Evolutionary conservation across 2,888 invertebrate genomes (phyloP).

Genomic region (Lasioglossum morio): DNA sequence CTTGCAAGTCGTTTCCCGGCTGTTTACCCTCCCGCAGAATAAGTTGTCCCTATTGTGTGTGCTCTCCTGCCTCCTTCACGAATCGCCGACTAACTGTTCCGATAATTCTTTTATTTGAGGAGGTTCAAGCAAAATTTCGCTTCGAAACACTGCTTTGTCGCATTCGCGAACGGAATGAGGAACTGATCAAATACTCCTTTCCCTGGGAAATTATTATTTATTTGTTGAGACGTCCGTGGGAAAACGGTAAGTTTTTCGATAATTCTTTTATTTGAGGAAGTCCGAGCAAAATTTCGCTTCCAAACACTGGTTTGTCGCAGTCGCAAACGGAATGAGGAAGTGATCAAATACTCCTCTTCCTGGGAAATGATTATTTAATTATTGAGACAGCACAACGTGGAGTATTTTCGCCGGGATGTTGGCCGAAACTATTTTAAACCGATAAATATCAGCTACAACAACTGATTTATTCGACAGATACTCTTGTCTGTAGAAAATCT

Average conservation of each 20-base stretch:
- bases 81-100: not conserved
- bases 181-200: not conserved
- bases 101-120: slow-evolving; percentile 10
- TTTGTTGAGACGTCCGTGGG: not conserved
- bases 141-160: not conserved
- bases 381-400: too few relatives aligned
- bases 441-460: too few relatives aligned
- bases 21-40: slow-evolving; percentile 28
- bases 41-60: not conserved
- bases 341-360: not conserved
- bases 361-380: not conserved
- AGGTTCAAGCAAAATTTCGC: not conserved
- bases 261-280: not conserved
- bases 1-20: slow-evolving; percentile 1
- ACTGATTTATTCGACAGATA: too few relatives aligned
- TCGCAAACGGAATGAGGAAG: not conserved
- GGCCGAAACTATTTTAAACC: too few relatives aligned
- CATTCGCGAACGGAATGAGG: not conserved
- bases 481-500: too few relatives aligned
- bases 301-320: not conserved
- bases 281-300: not conserved
- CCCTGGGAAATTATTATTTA: not conserved
- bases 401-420: too few relatives aligned
- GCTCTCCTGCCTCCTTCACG: not conserved
- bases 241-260: not conserved